Base-by-base conservation (phyloP, 2,113 vertebrate genomes). In the Ictalurus furcatus region DNA sequence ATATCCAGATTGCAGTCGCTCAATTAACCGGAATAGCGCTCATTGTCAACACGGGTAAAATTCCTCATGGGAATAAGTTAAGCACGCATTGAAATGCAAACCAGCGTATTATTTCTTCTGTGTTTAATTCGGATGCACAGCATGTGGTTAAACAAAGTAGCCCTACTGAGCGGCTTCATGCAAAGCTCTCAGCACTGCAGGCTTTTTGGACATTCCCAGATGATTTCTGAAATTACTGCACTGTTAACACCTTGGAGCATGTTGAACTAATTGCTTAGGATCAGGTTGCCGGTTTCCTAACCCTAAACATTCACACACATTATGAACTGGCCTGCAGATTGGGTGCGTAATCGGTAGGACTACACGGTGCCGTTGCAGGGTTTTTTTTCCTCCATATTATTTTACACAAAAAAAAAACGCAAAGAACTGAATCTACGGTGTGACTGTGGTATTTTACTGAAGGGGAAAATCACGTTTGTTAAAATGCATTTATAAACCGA, bases 81-180 rank as follows among this genome's bases (percentile, higher is more conserved):
- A 89, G 88, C 84, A 79, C 84, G 87, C 65, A 90, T 90, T 89
- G 87, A 91, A 87, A 92, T 91, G 90, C 90, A 92, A 92, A 90
- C 59, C 84, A 88, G 79, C 28, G 86, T 69, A 82, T 89, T 88
- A 90, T 91, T 88, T 90, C 84, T 85, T 73, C 85, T 87, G 61
- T 88, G 80, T 88, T 85, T 90, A 89, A 91, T 92, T 91, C 86
- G 74, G 73, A 86, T 85, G 89, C 89, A 3, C 92, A 91, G 92
- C 90, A 83, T 90, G 92, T 65, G 89, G 86, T 91, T 87, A 88
- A 90, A 87, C 88, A 92, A 91, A 85, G 86, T 87, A 85, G 73
- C 40, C 80, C 89, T 59, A 52, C 65, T n/a, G 80, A 85, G 88
- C 28, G 83, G 58, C 87, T 87, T 87, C 84, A 58, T 90, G 88